Evolutionary conservation across 2,888 invertebrate species (phyloP).

Genomic region (Blastobasis adustella): DNA sequence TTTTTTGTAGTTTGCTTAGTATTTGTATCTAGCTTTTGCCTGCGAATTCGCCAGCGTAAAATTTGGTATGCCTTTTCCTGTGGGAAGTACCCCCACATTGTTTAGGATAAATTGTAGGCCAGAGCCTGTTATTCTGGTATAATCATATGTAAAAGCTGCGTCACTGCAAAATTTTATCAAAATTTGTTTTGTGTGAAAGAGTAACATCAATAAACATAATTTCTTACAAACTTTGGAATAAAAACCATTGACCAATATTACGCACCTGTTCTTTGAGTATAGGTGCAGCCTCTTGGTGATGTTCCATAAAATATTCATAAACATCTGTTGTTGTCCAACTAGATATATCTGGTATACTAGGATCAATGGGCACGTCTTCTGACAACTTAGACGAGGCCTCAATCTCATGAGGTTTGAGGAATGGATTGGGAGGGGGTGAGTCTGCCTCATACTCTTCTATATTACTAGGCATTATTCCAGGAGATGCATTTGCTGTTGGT

Average conservation of each 20-base stretch:
- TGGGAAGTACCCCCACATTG: no score
- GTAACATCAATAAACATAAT: no score
- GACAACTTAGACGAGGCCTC: conserved; percentile 53
- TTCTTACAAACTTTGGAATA: no score
- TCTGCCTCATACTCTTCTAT: conserved; percentile 39
- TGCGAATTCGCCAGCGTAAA: no score
- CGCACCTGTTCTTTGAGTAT: conserved; percentile 87
- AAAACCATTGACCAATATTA: neutral
- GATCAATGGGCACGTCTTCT: conserved; percentile 72
- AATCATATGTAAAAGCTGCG: no score
- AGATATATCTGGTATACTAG: conserved; percentile 84
- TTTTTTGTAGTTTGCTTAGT: no score
- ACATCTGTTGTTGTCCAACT: conserved; percentile 91
- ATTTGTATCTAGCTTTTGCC: no score
- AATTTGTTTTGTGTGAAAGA: no score
- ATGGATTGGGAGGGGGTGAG: conserved; percentile 48
- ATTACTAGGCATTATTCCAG: conserved; percentile 44
- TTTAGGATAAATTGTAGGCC: no score
- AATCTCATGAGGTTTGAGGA: conserved; percentile 61
- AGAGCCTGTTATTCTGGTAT: no score
- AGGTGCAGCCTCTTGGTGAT: conserved; percentile 86
- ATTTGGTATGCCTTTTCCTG: no score
- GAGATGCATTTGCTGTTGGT: conserved; percentile 49
- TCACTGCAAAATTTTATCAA: no score
- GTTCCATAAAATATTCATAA: conserved; percentile 83